These are phyloP conservation scores for Nycticorax nycticorax DNA, from an alignment of 2,113 vertebrate species.

Conservation along the genomic window DNA sequence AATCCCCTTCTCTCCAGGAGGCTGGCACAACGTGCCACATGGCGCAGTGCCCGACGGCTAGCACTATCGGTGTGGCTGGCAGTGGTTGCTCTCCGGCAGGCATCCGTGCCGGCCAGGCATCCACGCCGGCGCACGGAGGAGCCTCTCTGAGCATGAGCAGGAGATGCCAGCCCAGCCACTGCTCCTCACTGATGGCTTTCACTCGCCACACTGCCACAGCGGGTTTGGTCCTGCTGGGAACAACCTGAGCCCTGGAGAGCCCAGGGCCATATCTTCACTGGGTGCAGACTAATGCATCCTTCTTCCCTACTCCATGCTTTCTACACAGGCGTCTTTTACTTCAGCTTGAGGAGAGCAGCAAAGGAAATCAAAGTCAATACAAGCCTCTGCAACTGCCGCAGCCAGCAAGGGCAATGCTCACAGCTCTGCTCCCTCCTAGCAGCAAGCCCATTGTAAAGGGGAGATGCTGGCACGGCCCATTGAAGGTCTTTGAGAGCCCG, in stretches of 20 bases:
- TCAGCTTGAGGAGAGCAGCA: not conserved
- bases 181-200: not conserved
- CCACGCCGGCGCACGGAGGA: fast-evolving
- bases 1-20: not conserved
- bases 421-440: not conserved
- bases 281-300: not conserved
- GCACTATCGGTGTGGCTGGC: not conserved
- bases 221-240: not conserved
- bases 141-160: not conserved
- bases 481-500: not conserved
- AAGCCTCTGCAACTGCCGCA: not conserved
- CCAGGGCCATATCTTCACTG: fast-evolving
- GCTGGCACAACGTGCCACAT: not conserved
- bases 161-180: not conserved
- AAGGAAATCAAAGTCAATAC: not conserved
- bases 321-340: not conserved
- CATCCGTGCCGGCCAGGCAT: fast-evolving
- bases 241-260: not conserved
- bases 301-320: not conserved
- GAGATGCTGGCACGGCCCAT: not conserved
- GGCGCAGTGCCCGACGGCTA: fast-evolving
- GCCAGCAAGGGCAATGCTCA: not conserved
- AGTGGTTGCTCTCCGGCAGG: not conserved
- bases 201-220: not conserved
- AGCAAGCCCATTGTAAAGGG: not conserved